phyloP scores from a whole-genome alignment of 1,140 invertebrate species.

The Zaprionus africanus region DNA sequence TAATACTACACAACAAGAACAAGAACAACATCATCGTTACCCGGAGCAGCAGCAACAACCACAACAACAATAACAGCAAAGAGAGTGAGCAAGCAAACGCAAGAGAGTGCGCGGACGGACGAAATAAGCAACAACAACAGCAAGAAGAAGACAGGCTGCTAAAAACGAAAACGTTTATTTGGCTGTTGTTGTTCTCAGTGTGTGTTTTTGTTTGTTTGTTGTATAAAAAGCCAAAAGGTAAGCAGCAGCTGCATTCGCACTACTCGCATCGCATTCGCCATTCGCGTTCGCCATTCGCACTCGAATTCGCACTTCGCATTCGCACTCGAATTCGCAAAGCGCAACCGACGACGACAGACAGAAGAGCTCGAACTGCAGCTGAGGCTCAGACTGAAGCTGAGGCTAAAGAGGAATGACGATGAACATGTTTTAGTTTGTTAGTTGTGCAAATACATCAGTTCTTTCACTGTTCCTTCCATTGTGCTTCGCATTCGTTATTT shows the following conservation, averaged over 20 bases:
- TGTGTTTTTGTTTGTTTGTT: constrained; percentile 13
- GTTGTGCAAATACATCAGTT: constrained; percentile 40
- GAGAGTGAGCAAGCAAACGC: neutral
- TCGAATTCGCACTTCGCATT: constrained; percentile 40
- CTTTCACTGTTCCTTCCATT: constrained; percentile 8
- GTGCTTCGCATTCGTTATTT: constrained; percentile 31
- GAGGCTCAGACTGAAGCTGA: constrained; percentile 6
- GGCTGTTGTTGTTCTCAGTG: constrained; percentile 14
- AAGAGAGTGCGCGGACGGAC: constrained; percentile 13
- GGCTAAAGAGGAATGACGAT: constrained; percentile 36
- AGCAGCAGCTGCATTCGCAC: constrained; percentile 41
- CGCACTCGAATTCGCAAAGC: constrained; percentile 40
- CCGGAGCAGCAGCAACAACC: constrained; percentile 17
- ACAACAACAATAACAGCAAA: constrained; percentile 17
- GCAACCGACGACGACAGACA: constrained; percentile 5
- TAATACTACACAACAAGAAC: constrained; percentile 24
- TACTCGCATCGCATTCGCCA: constrained; percentile 33
- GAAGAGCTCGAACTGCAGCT: constrained; percentile 25
- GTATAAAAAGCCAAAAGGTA: constrained; percentile 40
- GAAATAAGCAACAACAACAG: constrained; percentile 2
- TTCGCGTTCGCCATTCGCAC: constrained; percentile 35
- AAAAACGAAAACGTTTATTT: constrained; percentile 31
- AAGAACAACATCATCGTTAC: constrained; percentile 32
- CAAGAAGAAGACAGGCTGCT: constrained; percentile 9
- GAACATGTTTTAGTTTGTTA: constrained; percentile 44